Percentiles rank a stretch among this genome's conserved stretches.
These are phyloP conservation scores for Loxodonta africana DNA, from an alignment of 2,113 vertebrate species.

Conservation along the genomic window DNA sequence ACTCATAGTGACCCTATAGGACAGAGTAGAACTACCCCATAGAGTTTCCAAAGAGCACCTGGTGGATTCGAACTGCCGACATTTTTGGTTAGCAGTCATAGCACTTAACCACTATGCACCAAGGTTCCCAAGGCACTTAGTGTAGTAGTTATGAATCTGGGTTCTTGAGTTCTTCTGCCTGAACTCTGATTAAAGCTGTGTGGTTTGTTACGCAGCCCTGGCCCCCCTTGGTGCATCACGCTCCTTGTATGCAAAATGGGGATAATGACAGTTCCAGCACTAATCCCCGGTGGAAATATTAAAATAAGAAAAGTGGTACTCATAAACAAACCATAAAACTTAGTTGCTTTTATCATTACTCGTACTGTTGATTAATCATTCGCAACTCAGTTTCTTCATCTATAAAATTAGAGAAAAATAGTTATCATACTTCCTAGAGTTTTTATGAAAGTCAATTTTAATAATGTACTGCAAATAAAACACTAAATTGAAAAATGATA, in stretches of 20 bases:
- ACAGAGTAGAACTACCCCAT: no score
- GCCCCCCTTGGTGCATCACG: not conserved
- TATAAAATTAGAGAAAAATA: not conserved
- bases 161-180: not conserved
- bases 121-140: no score
- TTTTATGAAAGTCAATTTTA: constrained; percentile 43
- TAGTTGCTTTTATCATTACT: not conserved
- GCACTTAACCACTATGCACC: no score
- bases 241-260: not conserved
- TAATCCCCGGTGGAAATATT: not conserved
- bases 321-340: not conserved
- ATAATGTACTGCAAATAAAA: not conserved
- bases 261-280: not conserved
- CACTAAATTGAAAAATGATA: not conserved
- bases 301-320: not conserved
- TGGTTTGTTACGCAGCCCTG: not conserved
- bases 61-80: no score
- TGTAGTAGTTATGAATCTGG: not conserved
- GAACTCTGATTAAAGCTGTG: not conserved
- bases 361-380: not conserved
- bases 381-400: not conserved
- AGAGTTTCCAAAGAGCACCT: no score
- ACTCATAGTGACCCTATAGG: no score
- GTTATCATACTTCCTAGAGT: not conserved
- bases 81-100: no score